These are phyloP conservation scores for Varanus komodoensis DNA, from an alignment of 2,113 vertebrate genomes.

Conservation along the genomic window DNA sequence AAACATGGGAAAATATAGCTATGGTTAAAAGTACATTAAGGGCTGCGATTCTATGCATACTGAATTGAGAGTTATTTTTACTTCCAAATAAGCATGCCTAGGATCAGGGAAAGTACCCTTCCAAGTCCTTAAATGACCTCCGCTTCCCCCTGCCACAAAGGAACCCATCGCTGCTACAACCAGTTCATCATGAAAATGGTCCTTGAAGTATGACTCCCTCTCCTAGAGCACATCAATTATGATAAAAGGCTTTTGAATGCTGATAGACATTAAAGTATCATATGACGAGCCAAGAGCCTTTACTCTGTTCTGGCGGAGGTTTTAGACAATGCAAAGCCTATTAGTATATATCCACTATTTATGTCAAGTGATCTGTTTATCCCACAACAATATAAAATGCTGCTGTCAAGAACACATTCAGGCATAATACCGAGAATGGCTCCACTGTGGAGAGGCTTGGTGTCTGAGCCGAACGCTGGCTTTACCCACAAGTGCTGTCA, in stretches of 20 bases:
- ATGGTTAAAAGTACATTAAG: not conserved
- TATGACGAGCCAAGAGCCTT: not conserved
- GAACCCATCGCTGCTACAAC: not conserved
- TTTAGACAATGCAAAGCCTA: conserved; percentile 7
- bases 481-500: not conserved
- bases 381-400: not conserved
- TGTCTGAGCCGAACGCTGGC: not conserved
- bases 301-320: not conserved
- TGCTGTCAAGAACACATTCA: not conserved
- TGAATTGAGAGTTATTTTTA: not conserved
- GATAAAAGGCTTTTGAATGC: conserved; percentile 1
- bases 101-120: not conserved
- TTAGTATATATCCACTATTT: not conserved
- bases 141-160: not conserved
- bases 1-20: not conserved
- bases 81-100: not conserved
- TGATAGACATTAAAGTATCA: not conserved
- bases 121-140: not conserved
- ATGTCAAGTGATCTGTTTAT: not conserved
- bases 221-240: conserved; percentile 3
- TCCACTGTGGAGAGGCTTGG: not conserved
- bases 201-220: not conserved
- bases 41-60: not conserved
- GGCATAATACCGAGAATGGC: not conserved
- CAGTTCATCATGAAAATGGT: not conserved